Evolutionary conservation across 2,113 vertebrate species (phyloP).

Genomic region (Cryptotis parvus): DNA sequence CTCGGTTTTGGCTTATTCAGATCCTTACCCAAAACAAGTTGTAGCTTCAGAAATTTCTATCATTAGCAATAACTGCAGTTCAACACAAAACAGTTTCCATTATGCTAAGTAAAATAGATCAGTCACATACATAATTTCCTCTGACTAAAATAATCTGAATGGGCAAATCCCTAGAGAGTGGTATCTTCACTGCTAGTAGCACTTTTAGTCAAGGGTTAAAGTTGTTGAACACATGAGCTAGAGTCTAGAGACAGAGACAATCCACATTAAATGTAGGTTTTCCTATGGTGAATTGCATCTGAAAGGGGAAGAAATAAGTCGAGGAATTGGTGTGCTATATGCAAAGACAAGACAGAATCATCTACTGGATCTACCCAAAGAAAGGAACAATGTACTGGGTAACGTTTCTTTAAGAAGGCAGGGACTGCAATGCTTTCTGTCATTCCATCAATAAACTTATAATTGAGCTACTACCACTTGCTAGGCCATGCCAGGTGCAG

Average conservation of each 20-base stretch:
- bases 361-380: not conserved
- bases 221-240: not conserved
- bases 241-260: not conserved
- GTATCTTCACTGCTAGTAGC: not conserved
- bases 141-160: not conserved
- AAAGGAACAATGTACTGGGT: not conserved
- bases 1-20: not conserved
- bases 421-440: not conserved
- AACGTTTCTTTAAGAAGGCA: not conserved
- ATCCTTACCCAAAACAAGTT: not conserved
- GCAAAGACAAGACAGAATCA: not conserved
- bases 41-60: constrained; percentile 27
- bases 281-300: constrained; percentile 34
- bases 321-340: not conserved
- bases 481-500: not conserved
- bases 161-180: not conserved
- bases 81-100: not conserved
- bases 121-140: not conserved
- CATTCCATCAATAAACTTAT: not conserved
- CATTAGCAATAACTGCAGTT: not conserved
- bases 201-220: not conserved
- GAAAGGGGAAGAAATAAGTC: not conserved
- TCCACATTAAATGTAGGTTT: not conserved
- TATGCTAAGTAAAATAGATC: not conserved
- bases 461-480: not conserved